Conservation (phyloP, 2,888 invertebrate genomes). For the Molorchus minor region DNA sequence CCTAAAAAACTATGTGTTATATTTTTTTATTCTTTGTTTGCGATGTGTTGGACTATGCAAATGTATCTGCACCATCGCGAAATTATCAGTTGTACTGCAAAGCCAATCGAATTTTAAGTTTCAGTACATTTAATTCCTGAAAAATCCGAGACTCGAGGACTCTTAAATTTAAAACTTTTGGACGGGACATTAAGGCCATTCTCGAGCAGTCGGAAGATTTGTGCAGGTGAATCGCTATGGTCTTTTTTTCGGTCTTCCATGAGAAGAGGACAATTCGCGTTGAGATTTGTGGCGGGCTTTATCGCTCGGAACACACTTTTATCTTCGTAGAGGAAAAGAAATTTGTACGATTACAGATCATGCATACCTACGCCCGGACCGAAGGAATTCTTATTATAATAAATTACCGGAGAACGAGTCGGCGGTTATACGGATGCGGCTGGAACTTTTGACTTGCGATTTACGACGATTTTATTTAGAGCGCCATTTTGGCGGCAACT, state of each 20-base stretch:
- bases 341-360: constrained; percentile 60
- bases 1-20: too few relatives aligned
- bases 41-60: too few relatives aligned
- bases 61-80: too few relatives aligned
- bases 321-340: constrained; percentile 56
- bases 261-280: constrained; percentile 50
- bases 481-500: too few relatives aligned
- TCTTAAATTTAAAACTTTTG: constrained; percentile 45
- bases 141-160: constrained; percentile 28
- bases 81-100: too few relatives aligned
- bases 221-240: constrained; percentile 43
- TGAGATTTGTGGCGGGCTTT: constrained; percentile 60
- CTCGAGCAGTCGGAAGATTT: constrained; percentile 44
- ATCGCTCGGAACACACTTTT: constrained; percentile 60
- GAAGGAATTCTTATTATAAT: constrained; percentile 57
- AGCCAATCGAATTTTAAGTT: not conserved
- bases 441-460: too few relatives aligned
- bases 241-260: constrained; percentile 41
- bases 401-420: constrained; percentile 55
- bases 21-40: too few relatives aligned
- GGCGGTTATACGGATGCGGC: too few relatives aligned
- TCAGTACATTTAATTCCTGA: constrained; percentile 24
- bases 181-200: constrained; percentile 48
- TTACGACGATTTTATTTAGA: too few relatives aligned
- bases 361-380: constrained; percentile 54